Evolutionary conservation across 2,797 vertebrate genomes (phyloP).

Genomic region (Trichosurus vulpecula): DNA sequence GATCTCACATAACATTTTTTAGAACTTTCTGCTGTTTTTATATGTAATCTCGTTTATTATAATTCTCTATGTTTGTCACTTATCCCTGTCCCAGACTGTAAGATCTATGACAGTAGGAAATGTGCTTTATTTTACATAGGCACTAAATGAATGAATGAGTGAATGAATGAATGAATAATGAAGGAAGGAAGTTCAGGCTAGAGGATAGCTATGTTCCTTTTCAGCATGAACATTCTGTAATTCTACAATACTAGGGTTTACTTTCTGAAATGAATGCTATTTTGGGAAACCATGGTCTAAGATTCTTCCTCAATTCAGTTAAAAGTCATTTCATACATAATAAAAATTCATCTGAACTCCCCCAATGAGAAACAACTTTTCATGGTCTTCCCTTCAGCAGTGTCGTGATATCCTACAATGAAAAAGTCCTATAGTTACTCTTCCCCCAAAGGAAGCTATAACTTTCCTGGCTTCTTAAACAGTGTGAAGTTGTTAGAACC

Average conservation of each 20-base stretch:
- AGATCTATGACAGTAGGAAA: background rate
- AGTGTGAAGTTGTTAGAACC: background rate
- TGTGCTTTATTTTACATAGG: background rate
- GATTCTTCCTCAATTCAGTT: background rate
- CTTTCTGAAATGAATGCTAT: conserved; percentile 21
- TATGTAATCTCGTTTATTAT: background rate
- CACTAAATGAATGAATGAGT: background rate
- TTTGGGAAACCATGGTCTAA: conserved; percentile 5
- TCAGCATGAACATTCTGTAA: background rate
- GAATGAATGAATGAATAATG: background rate
- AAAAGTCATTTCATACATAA: background rate
- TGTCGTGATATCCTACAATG: conserved; percentile 18
- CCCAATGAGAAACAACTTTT: background rate
- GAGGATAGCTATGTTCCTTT: background rate
- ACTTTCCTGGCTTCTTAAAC: background rate
- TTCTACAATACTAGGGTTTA: background rate
- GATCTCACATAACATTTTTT: background rate
- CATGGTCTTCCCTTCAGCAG: background rate
- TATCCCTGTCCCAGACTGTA: background rate
- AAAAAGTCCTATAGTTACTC: background rate
- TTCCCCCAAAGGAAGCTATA: conserved; percentile 6
- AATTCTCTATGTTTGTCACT: background rate
- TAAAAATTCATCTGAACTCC: background rate
- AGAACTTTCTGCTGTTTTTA: background rate
- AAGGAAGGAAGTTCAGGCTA: background rate